Percentiles rank a stretch among this genome's conserved stretches.
Evolutionary conservation across 2,888 invertebrate species (phyloP).

Genomic region (Alloscopus bannaensis): DNA sequence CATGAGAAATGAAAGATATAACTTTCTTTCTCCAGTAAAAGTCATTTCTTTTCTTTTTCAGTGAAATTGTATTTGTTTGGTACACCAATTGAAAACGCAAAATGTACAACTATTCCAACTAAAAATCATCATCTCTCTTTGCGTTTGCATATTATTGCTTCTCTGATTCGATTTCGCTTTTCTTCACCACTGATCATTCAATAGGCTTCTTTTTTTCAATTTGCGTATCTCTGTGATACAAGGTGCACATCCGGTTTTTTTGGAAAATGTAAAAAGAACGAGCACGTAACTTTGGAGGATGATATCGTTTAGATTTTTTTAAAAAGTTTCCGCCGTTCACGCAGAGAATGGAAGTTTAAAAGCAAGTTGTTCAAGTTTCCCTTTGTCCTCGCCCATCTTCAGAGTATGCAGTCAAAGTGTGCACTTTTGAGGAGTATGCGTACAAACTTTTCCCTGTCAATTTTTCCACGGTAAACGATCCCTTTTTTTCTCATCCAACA

Average conservation of each 20-base stretch:
- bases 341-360: neutral
- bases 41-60: neutral
- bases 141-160: slow-evolving; percentile 55
- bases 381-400: neutral
- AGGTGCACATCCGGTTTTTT: neutral
- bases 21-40: neutral
- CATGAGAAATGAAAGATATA: slow-evolving; percentile 45
- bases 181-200: neutral
- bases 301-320: too few species aligned
- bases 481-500: neutral
- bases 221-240: neutral
- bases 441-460: neutral
- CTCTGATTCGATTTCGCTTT: slow-evolving; percentile 49
- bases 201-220: slow-evolving; percentile 12
- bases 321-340: neutral
- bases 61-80: neutral
- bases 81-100: neutral
- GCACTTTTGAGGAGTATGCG: neutral
- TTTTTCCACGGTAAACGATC: neutral
- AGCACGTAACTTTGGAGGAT: too few species aligned
- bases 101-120: neutral
- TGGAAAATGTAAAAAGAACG: neutral
- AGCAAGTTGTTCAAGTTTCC: neutral
- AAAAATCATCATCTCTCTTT: too few species aligned
- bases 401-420: neutral